Evolutionary conservation across 2,113 vertebrate species (phyloP), one percentile per base, ranked within the genome.

Genomic region (Sula dactylatra): DNA sequence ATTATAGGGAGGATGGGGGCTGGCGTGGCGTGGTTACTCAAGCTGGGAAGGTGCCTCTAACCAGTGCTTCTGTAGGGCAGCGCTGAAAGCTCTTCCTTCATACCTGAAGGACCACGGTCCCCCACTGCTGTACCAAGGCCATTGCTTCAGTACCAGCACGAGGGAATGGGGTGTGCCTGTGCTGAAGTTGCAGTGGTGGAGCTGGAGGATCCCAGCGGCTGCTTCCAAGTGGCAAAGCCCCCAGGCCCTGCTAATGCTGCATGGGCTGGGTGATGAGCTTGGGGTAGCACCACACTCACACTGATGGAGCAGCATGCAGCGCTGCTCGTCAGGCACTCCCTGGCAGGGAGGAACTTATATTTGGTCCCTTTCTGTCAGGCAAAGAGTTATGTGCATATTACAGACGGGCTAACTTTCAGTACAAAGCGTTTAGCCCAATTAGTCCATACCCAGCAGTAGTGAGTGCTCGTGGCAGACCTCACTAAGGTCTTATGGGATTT

Each of bases 91-190:
- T 94, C 52, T 50, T 56, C 34, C 26, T 11, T 24, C 38, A n/a
- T 10, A 10, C 31, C 54, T 52, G 82, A 74, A 49, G 56, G 18
- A 44, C 16, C 18, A 10, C 0, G 0, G 40, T 50, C 61, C 18
- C 31, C 31, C 13, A 4, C 11, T 3, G 2, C 31, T 22, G 5
- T 45, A 50, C 34, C 34, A 34, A 45, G 38, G 34, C 50, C 31
- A 10, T 8, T 3, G 4, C 19, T 61, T 70, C 40, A 9, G 3
- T 7, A 9, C 24, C 36, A 36, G 44, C 7, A 31, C 5, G 26
- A 59, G 34, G 22, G 20, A 81, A 52, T 0, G 26, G 20, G 32
- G 2, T 5, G 4, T 15, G 56, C 38, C 38, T 76, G 26, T 42
- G 32, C 19, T 0, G 0, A 45, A 50, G 62, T 11, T 20, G 76